Evolutionary conservation across 2,888 invertebrate species (phyloP).

Genomic region (Luperina testacea): DNA sequence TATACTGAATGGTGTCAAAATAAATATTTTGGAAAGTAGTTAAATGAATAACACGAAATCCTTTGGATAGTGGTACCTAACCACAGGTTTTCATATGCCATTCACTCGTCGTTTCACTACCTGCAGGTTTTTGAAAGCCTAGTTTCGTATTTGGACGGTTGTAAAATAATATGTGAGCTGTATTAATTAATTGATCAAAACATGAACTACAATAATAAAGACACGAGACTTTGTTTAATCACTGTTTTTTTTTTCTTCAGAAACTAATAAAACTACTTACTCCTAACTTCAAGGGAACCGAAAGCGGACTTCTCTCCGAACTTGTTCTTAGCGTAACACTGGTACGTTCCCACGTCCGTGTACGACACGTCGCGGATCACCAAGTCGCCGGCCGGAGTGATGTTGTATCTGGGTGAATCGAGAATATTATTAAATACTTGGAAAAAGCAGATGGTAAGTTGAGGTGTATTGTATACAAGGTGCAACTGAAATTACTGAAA

Average conservation of each 20-base stretch:
- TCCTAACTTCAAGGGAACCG: slow-evolving; percentile 95
- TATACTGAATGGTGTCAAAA: no score
- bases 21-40: not conserved
- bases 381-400: slow-evolving; percentile 94
- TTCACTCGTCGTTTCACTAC: not conserved
- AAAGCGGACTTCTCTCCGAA: slow-evolving; percentile 95
- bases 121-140: not conserved
- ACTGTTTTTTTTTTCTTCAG: not conserved
- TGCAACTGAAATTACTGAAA: not conserved
- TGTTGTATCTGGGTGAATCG: slow-evolving; percentile 90
- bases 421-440: not conserved
- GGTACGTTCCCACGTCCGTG: slow-evolving; percentile 97
- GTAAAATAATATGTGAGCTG: not conserved
- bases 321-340: slow-evolving; percentile 97
- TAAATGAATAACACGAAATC: not conserved
- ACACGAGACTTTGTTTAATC: not conserved
- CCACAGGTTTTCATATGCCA: not conserved
- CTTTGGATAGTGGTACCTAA: not conserved
- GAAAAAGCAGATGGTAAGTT: not conserved
- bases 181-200: not conserved
- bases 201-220: not conserved
- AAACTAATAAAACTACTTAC: slow-evolving; percentile 82
- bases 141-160: not conserved
- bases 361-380: slow-evolving; percentile 95
- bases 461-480: not conserved